Conservation (phyloP, 2,113 vertebrate genomes). For the Falcunculus frontatus region DNA sequence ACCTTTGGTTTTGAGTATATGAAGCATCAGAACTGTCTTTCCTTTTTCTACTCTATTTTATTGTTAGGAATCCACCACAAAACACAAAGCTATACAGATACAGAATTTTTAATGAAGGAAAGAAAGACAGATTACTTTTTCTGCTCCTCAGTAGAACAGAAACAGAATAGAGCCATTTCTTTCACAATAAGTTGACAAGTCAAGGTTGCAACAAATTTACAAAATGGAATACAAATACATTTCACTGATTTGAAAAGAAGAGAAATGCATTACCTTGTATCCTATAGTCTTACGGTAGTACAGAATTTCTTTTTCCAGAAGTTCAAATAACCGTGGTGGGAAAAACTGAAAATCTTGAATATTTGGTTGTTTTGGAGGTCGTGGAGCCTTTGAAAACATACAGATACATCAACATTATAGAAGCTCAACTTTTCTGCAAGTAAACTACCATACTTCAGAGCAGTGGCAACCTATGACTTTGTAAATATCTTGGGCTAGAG, state of each 20-base stretch:
- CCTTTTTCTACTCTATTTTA: not conserved
- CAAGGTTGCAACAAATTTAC: not conserved
- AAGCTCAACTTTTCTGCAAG: not conserved
- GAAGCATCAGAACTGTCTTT: not conserved
- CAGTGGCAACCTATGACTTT: not conserved
- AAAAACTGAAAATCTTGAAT: constrained; percentile 92
- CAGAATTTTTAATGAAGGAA: not conserved
- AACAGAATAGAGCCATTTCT: not conserved
- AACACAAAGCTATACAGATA: not conserved
- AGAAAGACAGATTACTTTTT: not conserved
- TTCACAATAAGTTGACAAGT: not conserved
- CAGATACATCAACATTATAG: not conserved
- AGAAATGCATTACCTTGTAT: constrained; percentile 77
- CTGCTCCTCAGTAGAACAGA: not conserved
- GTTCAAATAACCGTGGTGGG: constrained; percentile 85
- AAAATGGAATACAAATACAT: not conserved
- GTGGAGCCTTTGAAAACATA: constrained; percentile 77
- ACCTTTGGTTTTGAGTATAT: not conserved
- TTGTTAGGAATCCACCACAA: not conserved
- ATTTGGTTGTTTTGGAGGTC: constrained; percentile 87
- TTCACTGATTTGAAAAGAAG: not conserved
- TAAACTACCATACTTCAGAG: not conserved
- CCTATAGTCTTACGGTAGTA: constrained; percentile 88
- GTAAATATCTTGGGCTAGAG: not conserved
- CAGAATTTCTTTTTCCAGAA: constrained; percentile 89